Base-by-base conservation (phyloP, 2,797 vertebrate species). In the Trematomus bernacchii region DNA sequence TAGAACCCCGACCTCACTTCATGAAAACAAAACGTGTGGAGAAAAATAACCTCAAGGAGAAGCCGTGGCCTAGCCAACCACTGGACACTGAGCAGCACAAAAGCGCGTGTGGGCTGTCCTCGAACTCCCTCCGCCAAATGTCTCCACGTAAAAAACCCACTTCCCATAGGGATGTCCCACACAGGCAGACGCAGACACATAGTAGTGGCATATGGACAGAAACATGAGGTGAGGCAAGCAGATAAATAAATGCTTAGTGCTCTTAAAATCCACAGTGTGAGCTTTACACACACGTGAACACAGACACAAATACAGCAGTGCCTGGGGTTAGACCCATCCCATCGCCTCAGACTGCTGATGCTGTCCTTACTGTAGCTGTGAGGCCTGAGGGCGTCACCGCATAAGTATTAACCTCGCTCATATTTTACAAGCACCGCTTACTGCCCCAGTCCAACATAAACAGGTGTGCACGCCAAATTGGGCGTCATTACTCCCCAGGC, bases 21-120 rank as follows among this genome's bases (percentile, higher is more conserved):
- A 69, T 83, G 83, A 91, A 93, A 93, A 93, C 91, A 90, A 89
- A 93, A 89, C 71, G 55, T 47, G 66, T 69, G 68, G 85, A 85
- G 90, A 85, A 92, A 93, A 93, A 93, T 91, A 93, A 91, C 90
- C 88, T 92, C 92, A 93, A 94, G 94, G 92, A 91, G 90, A 93
- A 91, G 86, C 85, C 77, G 89, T 78, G 92, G 92, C 85, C 87
- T 58, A 58, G 85, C 81, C 89, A 23, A 93, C 92, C 92, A 86
- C 91, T 71, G 90, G 90, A 92, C 88, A 85, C 81, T 77, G 55
- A 86, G 77, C 74, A 67, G 87, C 85, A 87, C 84, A 88, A 85
- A 89, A 90, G 85, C 71, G 75, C 86, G 91, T 94, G 93, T 94
- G 93, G 94, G 93, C 94, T 54, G 87, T 91, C 92, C 94, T 94